Evolutionary conservation across 2,113 vertebrate species (phyloP).

Genomic region (Aramus guarauna): DNA sequence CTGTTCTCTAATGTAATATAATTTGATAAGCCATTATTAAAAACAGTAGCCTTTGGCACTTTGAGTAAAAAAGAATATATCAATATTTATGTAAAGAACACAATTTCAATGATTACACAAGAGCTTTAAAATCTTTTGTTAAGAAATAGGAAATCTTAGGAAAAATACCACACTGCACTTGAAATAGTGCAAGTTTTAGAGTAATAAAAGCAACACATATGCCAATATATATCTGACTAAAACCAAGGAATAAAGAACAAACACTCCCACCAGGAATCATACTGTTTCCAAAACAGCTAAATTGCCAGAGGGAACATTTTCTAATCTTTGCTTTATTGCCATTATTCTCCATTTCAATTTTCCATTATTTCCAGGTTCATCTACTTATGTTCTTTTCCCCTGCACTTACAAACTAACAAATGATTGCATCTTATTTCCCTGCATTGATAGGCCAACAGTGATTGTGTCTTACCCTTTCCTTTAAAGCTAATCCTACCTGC

Average conservation of each 20-base stretch:
- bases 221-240: conserved; percentile 59
- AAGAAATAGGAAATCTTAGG: conserved; percentile 82
- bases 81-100: conserved; percentile 83
- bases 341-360: conserved; percentile 65
- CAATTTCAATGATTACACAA: conserved; percentile 80
- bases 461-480: not conserved
- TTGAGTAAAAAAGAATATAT: conserved; percentile 85
- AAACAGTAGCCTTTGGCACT: conserved; percentile 89
- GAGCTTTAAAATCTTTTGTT: conserved; percentile 81
- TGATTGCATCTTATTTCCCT: conserved; percentile 51
- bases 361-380: conserved; percentile 63
- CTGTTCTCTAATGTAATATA: conserved; percentile 75
- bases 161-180: conserved; percentile 77
- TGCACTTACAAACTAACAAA: conserved; percentile 51
- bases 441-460: conserved; percentile 29
- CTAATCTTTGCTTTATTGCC: conserved; percentile 76
- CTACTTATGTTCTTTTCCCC: conserved; percentile 47
- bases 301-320: conserved; percentile 66
- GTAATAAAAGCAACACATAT: conserved; percentile 70
- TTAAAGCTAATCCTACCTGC: conserved; percentile 50
- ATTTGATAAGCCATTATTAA: conserved; percentile 80
- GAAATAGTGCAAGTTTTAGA: conserved; percentile 76
- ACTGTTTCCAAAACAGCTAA: conserved; percentile 67
- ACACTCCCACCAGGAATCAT: conserved; percentile 64
- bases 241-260: conserved; percentile 66